Base-by-base conservation (phyloP, 2,888 invertebrate species). In the Sesamia inferens region DNA sequence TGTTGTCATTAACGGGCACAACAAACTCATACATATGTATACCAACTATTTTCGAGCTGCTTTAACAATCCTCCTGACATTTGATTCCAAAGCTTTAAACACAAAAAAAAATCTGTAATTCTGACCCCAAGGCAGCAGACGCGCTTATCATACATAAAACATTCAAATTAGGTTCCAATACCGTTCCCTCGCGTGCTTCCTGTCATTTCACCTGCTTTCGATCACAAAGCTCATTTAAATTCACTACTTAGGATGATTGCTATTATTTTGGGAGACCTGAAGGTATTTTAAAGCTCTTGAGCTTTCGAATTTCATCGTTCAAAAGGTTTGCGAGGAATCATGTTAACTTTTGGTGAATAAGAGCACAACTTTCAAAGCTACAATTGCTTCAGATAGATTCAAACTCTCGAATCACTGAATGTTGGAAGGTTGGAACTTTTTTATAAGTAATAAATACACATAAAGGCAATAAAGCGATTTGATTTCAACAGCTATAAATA, bases 131-230 rank as follows among this genome's bases (percentile, higher is more conserved):
- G 74, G 74, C 71, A 59, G n/a, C 31, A 70, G 57, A 69, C 71
- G 57, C 61, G 69, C 48, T 69, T 71, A 68, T 58, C 74, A 75
- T 71, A 79, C 62, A 79, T 85, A 78, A 71, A 73, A 73, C 64
- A 71, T 78, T 78, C 73, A 76, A 78, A 80, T 76, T 74, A 31
- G 64, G 48, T 22, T n/a, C 72, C 69, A 76, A 79, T 74, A 75
- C 71, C 61, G 74, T 78, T 76, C 68, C 71, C 63, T 76, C n/a
- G 82, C 84, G 85, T 82, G 84, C 71, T 80, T 82, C 80, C 85
- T 75, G 82, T 72, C 80, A 76, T 82, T 85, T 74, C 71, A 78
- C 68, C 62, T 74, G 78, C 69, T 85, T 83, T 78, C 51, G 78
- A 84, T 78, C 62, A 76, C 68, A 73, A 66, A 71, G 72, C 72